Evolutionary conservation across 23 tunicate species (phyloP).

Genomic region (Styela plicata): DNA sequence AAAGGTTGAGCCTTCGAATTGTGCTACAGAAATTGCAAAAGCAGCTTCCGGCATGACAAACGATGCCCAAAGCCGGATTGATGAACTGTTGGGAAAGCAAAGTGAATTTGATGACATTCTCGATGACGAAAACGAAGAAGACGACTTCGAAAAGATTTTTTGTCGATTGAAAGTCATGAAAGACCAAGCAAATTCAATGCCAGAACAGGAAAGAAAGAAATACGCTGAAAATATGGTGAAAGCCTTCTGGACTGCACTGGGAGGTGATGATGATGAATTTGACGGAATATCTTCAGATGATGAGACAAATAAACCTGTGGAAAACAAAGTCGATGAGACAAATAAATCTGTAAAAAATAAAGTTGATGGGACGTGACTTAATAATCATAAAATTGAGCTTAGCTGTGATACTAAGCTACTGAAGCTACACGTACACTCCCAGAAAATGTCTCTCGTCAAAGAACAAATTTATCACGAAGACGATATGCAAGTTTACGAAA

Average conservation of each 20-base stretch:
- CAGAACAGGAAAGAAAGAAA: conserved; percentile 51
- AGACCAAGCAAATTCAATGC: conserved; percentile 45
- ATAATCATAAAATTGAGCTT: too few relatives aligned
- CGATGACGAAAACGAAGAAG: conserved; percentile 33
- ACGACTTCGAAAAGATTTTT: conserved; percentile 67
- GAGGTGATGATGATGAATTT: conserved; percentile 70
- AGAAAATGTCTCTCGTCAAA: too few relatives aligned
- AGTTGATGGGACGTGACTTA: too few relatives aligned
- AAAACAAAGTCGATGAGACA: too few relatives aligned
- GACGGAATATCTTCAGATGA: conserved; percentile 50
- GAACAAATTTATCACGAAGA: too few relatives aligned
- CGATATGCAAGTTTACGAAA: too few relatives aligned
- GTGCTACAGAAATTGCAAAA: not conserved
- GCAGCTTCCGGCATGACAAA: not conserved
- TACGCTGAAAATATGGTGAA: conserved; percentile 70
- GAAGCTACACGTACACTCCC: too few relatives aligned
- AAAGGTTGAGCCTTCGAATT: not conserved
- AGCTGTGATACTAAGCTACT: too few relatives aligned
- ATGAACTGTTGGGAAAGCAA: conserved; percentile 28
- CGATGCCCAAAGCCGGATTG: not conserved
- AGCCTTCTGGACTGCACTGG: conserved; percentile 73
- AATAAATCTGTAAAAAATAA: too few relatives aligned
- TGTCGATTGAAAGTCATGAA: conserved; percentile 52
- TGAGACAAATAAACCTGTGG: too few relatives aligned
- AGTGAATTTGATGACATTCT: conserved; percentile 21